Conservation (phyloP, 2,113 vertebrate species). For the Egretta garzetta region DNA sequence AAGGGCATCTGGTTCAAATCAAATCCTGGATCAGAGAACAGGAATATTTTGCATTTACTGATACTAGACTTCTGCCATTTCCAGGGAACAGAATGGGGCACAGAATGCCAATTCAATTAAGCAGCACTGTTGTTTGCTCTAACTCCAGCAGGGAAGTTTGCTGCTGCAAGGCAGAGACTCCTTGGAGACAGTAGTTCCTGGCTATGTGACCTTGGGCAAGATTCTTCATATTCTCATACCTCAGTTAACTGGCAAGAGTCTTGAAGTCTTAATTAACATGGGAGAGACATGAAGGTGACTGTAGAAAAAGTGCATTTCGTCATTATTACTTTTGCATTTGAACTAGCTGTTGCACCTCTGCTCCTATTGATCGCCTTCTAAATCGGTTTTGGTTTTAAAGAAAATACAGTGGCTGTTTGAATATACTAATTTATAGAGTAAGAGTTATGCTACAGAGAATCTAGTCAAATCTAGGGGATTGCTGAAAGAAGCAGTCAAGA, state of each 20-base stretch:
- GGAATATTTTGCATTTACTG: slow-evolving; percentile 16
- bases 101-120: slow-evolving; percentile 44
- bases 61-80: background rate
- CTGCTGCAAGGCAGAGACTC: background rate
- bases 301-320: background rate
- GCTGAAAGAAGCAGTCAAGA: background rate
- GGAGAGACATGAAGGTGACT: background rate
- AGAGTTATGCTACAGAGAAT: background rate
- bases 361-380: background rate
- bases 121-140: background rate
- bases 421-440: background rate
- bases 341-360: background rate
- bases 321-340: background rate
- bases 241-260: background rate
- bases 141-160: background rate
- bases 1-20: slow-evolving; percentile 52
- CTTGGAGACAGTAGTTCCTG: background rate
- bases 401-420: background rate
- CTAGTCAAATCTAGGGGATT: background rate
- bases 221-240: background rate
- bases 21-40: background rate
- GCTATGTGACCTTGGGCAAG: slow-evolving; percentile 7
- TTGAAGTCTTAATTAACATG: slow-evolving; percentile 38
- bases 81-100: background rate
- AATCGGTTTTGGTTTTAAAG: background rate